Evolutionary conservation across 2,797 vertebrate genomes (phyloP).

Genomic region (Chanos chanos): DNA sequence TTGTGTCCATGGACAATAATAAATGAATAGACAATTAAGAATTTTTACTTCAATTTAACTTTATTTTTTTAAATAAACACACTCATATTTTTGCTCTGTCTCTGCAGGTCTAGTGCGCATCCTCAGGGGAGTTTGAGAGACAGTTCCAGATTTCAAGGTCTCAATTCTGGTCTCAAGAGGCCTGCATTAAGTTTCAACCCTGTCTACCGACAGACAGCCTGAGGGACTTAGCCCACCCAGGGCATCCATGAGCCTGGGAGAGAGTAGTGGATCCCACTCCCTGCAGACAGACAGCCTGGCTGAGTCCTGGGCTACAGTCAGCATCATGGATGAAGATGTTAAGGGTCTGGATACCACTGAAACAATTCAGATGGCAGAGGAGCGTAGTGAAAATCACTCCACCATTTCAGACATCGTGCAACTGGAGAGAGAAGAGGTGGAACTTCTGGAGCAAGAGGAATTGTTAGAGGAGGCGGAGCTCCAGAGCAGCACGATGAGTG

Average conservation of each 20-base stretch:
- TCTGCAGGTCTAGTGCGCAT: no score
- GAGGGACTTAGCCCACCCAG: constrained; percentile 74
- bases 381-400: constrained; percentile 83
- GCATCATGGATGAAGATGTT: constrained; percentile 79
- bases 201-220: constrained; percentile 67
- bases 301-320: constrained; percentile 91
- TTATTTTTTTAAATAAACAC: no score
- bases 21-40: no score
- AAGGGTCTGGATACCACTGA: constrained; percentile 86
- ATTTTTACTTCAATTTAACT: no score
- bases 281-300: constrained; percentile 81
- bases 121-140: background rate
- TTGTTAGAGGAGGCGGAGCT: constrained; percentile 71
- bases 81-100: no score
- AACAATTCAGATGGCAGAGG: constrained; percentile 68
- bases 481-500: constrained; percentile 70
- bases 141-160: background rate
- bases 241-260: constrained; percentile 58
- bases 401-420: constrained; percentile 90
- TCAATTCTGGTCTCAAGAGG: background rate
- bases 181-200: constrained; percentile 62
- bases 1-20: no score
- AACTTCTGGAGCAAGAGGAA: constrained; percentile 62
- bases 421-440: constrained; percentile 82
- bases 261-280: constrained; percentile 60